Evolutionary conservation across 1,140 invertebrate species (phyloP).

Genomic region (Drosophila sp.): DNA sequence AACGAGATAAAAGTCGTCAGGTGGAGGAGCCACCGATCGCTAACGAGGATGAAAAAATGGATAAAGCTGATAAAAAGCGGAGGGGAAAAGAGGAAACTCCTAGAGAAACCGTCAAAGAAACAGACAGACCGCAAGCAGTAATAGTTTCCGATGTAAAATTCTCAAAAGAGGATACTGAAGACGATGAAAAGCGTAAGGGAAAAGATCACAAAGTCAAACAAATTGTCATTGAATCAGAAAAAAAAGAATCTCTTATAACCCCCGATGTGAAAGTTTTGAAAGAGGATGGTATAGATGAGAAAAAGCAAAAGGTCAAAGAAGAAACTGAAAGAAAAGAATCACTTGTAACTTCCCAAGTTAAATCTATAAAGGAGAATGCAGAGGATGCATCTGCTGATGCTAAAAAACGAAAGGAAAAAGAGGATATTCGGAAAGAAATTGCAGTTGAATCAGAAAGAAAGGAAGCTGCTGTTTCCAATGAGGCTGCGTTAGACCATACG

Average conservation of each 20-base stretch:
- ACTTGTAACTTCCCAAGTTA: not conserved
- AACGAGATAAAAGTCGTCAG: not conserved
- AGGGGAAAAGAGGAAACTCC: not conserved
- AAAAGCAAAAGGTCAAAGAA: not conserved
- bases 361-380: not conserved
- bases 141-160: not conserved
- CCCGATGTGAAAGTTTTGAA: not conserved
- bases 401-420: not conserved
- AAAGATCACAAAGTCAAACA: not conserved
- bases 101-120: not conserved
- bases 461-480: too few species aligned
- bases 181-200: not conserved
- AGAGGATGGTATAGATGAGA: not conserved
- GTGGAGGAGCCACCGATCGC: not conserved
- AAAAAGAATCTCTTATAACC: not conserved
- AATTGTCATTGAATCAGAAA: not conserved
- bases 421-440: too few species aligned
- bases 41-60: not conserved
- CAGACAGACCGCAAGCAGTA: not conserved
- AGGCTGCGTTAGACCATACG: too few species aligned
- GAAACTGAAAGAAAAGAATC: not conserved
- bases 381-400: not conserved
- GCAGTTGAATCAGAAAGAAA: too few species aligned
- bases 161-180: not conserved
- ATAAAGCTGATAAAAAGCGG: not conserved